phyloP scores from a whole-genome alignment of 2,888 invertebrate species.

The Keiferia lycopersicella region DNA sequence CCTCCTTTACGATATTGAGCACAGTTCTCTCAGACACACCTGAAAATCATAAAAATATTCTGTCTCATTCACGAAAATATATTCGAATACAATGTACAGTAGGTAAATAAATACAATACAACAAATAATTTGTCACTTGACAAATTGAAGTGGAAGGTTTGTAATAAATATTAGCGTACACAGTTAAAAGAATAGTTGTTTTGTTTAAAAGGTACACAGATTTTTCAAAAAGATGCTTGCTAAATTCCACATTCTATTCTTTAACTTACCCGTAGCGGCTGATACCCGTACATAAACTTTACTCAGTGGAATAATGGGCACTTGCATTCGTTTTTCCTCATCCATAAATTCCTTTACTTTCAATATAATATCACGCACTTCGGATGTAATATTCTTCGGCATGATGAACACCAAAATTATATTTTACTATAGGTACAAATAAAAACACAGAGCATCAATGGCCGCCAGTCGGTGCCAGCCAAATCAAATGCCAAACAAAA shows the following conservation, averaged over 20 bases:
- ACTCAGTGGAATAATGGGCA: conserved; percentile 73
- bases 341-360: conserved; percentile 78
- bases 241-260: background rate
- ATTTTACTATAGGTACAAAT: background rate
- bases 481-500: no score
- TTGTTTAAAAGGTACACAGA: no score
- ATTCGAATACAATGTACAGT: no score
- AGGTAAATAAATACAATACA: no score
- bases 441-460: background rate
- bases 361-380: conserved; percentile 74
- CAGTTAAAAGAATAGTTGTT: no score
- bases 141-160: no score
- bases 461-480: background rate
- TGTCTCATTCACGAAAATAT: background rate
- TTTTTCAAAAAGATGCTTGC: no score
- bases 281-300: conserved; percentile 74
- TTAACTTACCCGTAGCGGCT: conserved; percentile 67
- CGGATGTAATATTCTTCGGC: conserved; percentile 75
- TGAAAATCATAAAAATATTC: conserved; percentile 38
- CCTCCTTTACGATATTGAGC: conserved; percentile 72
- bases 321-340: conserved; percentile 76
- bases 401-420: conserved; percentile 46
- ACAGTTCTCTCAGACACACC: conserved; percentile 75
- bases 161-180: no score
- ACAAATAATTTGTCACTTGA: no score